Evolutionary conservation across 2,113 vertebrate genomes (phyloP), one percentile per base, ranked within the genome.

Genomic region (Promerops cafer): DNA sequence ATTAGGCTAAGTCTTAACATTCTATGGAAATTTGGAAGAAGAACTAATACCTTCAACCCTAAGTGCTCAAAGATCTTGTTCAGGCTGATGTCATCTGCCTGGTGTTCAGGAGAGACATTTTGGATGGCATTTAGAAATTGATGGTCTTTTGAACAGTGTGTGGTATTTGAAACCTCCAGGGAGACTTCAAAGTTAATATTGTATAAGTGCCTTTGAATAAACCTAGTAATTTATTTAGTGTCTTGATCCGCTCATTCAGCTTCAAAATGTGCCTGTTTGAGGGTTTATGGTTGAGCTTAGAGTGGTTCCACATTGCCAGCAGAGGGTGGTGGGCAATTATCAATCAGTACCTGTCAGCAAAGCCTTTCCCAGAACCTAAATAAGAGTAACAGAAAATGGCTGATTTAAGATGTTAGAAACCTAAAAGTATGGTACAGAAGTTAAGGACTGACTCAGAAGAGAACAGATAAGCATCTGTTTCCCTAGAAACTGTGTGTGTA

Each of bases 161-260:
- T 85, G 45, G 82, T 80, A 74, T 83, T 79, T 80, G 61, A 91
- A 96, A 83, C 57, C 81, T 89, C 33, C 23, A 45, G 81, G 59
- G 84, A 95, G 70, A 68, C 57, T 94, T 96, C 70, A 71, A 76
- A 89, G 69, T 89, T 91, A 91, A 82, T 84, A 72, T 39, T 87
- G 45, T 89, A 71, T 93, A 91, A 91, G 52, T 85, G 44, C 30
- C 77, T 95, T 81, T 89, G 77, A 84, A 91, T 89, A 91, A 89
- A 64, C 54, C 54, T 79, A 20, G 44, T 76, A 78, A 94, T 84
- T 89, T 94, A 60, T 66, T 84, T 89, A 80, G 49, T 74, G 39
- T 63, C 47, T 66, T 39, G 35, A 16, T 75, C 72, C 28, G 52
- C 10, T 74, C 52, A 12, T 74, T 82, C 84, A 56, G 24, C 81